These are phyloP conservation scores for Phenacoccus solenopsis DNA, from an alignment of 1,140 invertebrate species.

Conservation along the genomic window DNA sequence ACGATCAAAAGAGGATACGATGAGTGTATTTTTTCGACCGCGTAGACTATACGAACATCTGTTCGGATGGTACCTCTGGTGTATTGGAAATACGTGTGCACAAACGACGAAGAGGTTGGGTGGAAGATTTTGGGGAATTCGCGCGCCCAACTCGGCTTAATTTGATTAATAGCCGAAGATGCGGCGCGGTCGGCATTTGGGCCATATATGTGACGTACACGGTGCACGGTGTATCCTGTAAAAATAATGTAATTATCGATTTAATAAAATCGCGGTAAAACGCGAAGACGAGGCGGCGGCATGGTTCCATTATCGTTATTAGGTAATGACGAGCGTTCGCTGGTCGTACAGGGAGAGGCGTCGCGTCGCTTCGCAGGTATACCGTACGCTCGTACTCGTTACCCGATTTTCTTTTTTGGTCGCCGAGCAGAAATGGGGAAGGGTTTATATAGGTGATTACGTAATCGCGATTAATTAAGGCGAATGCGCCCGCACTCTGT, in stretches of 20 bases:
- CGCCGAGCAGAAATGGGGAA: too few relatives aligned
- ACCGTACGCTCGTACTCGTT: not conserved
- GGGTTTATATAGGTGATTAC: not conserved
- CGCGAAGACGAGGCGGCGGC: not conserved
- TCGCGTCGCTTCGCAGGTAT: not conserved
- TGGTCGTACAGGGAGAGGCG: too few relatives aligned
- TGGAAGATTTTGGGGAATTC: too few relatives aligned
- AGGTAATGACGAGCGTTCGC: not conserved
- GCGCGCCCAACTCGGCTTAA: too few relatives aligned
- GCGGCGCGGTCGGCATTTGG: not conserved
- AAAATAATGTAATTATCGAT: constrained; percentile 3
- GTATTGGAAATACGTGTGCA: too few relatives aligned
- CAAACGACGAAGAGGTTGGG: too few relatives aligned
- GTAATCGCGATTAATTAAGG: not conserved
- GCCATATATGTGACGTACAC: not conserved
- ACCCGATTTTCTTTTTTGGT: not conserved
- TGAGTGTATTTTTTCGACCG: too few relatives aligned
- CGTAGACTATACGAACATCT: too few relatives aligned
- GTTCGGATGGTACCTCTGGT: too few relatives aligned
- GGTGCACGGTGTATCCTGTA: too few relatives aligned
- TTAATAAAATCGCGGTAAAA: not conserved
- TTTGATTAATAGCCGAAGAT: too few relatives aligned
- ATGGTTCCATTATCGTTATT: constrained; percentile 2
- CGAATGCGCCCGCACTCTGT: not conserved
- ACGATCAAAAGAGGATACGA: too few relatives aligned